These are phyloP conservation scores for Gephyroberyx darwinii DNA, from an alignment of 2,797 vertebrate species.

Conservation along the genomic window DNA sequence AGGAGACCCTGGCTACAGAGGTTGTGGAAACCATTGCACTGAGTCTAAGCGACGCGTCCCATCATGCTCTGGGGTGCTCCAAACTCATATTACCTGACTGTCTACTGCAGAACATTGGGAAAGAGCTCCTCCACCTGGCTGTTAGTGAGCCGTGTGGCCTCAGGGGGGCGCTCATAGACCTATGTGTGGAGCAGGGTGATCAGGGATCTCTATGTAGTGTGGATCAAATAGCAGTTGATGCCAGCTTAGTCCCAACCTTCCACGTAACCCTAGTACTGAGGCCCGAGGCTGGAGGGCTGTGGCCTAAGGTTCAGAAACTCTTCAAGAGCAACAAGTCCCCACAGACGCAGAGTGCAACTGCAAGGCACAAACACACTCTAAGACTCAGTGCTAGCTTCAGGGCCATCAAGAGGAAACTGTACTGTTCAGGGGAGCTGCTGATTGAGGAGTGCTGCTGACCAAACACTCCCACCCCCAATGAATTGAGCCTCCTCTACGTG, in stretches of 20 bases:
- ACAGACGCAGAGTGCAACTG: slow-evolving; percentile 59
- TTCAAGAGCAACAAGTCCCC: slow-evolving; percentile 79
- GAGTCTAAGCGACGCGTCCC: slow-evolving; percentile 80
- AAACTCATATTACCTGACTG: slow-evolving; percentile 85
- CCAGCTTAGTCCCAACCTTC: slow-evolving; percentile 90
- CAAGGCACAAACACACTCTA: slow-evolving; percentile 71
- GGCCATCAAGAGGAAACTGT: slow-evolving; percentile 93
- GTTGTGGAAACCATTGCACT: slow-evolving; percentile 83
- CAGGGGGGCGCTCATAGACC: slow-evolving; percentile 89
- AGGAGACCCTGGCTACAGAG: slow-evolving; percentile 86
- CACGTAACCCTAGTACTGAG: slow-evolving; percentile 91
- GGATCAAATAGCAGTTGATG: slow-evolving; percentile 89
- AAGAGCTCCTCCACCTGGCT: slow-evolving; percentile 89
- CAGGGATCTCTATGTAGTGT: slow-evolving; percentile 77
- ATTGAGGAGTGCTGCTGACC: slow-evolving; percentile 89
- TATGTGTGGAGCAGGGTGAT: slow-evolving; percentile 89
- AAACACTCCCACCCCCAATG: not conserved
- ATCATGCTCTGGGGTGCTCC: slow-evolving; percentile 78
- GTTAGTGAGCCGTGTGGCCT: slow-evolving; percentile 92
- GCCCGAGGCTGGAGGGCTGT: slow-evolving; percentile 87
- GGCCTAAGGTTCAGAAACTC: slow-evolving; percentile 92
- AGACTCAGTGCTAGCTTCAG: slow-evolving; percentile 88
- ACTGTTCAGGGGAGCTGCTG: slow-evolving; percentile 91
- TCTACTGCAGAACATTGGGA: slow-evolving; percentile 84
- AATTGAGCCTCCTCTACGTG: slow-evolving; percentile 1